Conservation (phyloP, 2,113 vertebrate genomes). For the Puntigrus tetrazona region DNA sequence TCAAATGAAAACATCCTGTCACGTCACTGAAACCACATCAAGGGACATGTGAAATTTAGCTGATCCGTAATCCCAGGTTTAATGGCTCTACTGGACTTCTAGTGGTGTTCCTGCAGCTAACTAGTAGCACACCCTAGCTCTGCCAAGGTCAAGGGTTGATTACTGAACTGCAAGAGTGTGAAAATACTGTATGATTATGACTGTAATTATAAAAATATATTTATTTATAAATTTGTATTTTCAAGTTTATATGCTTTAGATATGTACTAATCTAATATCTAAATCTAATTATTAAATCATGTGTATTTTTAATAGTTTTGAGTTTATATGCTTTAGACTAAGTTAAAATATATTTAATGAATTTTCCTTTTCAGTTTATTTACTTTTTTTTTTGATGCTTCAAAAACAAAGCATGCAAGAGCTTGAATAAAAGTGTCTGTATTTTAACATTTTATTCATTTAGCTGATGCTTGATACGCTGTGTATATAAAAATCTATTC, state of each 20-base stretch:
- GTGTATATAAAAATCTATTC: too few relatives aligned
- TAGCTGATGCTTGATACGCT: neutral
- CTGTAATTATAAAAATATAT: too few relatives aligned
- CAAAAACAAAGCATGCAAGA: neutral
- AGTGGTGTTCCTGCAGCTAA: neutral
- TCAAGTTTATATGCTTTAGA: too few relatives aligned
- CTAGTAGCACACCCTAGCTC: neutral
- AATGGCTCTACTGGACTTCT: conserved; percentile 2
- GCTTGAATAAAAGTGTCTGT: neutral
- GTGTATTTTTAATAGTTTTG: neutral
- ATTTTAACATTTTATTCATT: neutral
- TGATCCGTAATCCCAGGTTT: neutral
- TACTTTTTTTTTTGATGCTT: neutral
- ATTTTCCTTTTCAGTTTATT: neutral
- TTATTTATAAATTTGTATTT: too few relatives aligned
- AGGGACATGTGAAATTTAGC: neutral
- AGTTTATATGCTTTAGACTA: neutral
- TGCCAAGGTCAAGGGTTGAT: too few relatives aligned
- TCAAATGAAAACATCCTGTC: conserved; percentile 3
- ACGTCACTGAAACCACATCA: neutral
- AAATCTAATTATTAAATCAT: too few relatives aligned
- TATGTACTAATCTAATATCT: too few relatives aligned
- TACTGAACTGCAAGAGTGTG: too few relatives aligned
- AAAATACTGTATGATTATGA: too few relatives aligned
- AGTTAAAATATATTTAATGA: neutral